Evolutionary conservation across 2,797 vertebrate genomes (phyloP).

Genomic region (Phataginus tetradactyla): DNA sequence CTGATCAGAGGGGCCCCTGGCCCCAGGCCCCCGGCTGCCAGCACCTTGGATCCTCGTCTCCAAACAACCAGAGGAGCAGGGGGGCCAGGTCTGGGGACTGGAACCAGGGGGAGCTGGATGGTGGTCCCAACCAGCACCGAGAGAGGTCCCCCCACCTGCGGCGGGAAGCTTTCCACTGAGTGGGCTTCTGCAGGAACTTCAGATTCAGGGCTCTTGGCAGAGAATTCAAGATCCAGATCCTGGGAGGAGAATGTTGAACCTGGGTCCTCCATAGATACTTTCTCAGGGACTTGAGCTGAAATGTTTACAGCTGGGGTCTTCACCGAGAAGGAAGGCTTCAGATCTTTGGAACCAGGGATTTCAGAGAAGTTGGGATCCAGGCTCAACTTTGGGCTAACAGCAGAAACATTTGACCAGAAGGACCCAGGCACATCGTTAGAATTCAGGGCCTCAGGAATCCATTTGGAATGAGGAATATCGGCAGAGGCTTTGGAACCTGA

Average conservation of each 20-base stretch:
- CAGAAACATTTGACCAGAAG: not conserved
- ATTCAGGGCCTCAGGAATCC: not conserved
- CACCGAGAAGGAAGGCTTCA: too few species aligned
- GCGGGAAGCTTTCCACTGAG: not conserved
- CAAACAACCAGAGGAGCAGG: conserved; percentile 71
- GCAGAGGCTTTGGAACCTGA: not conserved
- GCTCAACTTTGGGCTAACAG: not conserved
- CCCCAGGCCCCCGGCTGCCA: conserved; percentile 69
- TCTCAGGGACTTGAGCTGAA: not conserved
- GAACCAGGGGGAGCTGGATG: conserved; percentile 65
- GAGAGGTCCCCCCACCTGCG: conserved; percentile 42
- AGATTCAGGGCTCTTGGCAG: not conserved
- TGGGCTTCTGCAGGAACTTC: not conserved
- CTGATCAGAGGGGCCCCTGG: conserved; percentile 59
- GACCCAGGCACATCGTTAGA: not conserved
- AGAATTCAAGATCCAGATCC: not conserved
- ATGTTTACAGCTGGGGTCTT: too few species aligned
- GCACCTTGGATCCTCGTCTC: conserved; percentile 62
- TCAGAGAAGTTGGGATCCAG: not conserved
- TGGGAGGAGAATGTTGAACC: not conserved
- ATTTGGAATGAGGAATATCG: not conserved
- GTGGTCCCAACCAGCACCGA: conserved; percentile 60
- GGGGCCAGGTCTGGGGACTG: conserved; percentile 27
- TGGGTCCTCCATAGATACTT: not conserved
- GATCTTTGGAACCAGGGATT: not conserved